phyloP scores from a whole-genome alignment of 2,113 vertebrate genomes.

The Semicossyphus pulcher region DNA sequence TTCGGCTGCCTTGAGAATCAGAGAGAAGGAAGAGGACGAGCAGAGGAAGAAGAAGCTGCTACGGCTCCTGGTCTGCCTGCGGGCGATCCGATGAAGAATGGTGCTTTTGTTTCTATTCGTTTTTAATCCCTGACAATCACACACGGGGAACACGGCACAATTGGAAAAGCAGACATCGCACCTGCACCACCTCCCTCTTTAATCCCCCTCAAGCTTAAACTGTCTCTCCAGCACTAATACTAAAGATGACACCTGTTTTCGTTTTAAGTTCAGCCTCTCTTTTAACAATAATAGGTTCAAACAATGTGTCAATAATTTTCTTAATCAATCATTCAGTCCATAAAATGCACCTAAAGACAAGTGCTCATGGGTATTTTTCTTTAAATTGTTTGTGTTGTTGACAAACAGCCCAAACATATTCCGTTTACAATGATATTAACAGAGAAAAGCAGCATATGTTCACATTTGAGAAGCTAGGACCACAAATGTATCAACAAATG shows the following conservation, averaged over 20 bases:
- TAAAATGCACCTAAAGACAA: too few relatives aligned
- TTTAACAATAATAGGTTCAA: not conserved
- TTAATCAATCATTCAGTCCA: not conserved
- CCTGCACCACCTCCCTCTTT: not conserved
- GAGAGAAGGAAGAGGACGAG: constrained; percentile 14
- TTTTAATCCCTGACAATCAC: constrained; percentile 34
- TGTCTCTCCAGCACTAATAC: not conserved
- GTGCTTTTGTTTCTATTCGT: constrained; percentile 34
- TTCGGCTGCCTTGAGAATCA: constrained; percentile 25
- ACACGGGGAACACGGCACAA: not conserved
- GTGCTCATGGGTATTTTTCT: too few relatives aligned
- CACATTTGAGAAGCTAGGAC: too few relatives aligned
- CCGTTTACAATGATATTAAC: too few relatives aligned
- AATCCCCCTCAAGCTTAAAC: not conserved
- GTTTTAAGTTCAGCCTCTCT: not conserved
- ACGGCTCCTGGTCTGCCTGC: constrained; percentile 38
- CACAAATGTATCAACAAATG: too few relatives aligned
- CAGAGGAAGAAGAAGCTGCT: constrained; percentile 23
- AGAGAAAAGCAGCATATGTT: too few relatives aligned
- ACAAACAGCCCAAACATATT: too few relatives aligned
- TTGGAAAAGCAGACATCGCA: constrained; percentile 2
- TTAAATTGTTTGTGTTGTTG: too few relatives aligned
- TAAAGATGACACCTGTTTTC: not conserved
- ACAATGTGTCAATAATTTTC: not conserved
- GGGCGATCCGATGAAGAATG: constrained; percentile 14